Evolutionary conservation across 2,113 vertebrate genomes (phyloP), one percentile per base, ranked within the genome.

Genomic region (Catharus minimus): DNA sequence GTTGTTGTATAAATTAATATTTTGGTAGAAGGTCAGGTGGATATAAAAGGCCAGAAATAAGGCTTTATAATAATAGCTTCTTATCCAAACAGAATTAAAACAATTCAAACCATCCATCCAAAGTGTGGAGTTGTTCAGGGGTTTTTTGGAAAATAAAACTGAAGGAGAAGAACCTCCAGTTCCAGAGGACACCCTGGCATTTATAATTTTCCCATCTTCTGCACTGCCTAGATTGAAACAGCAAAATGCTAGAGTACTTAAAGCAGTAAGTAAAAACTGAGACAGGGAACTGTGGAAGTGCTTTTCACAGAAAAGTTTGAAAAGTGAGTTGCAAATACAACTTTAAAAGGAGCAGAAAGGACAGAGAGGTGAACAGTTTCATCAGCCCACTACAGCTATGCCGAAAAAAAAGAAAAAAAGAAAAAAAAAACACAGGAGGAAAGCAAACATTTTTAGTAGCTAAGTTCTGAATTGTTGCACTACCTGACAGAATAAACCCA

Each of bases 221-320:
- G 67, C 26, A 62, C 8, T 46, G 79, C 49, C 27, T 28, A 33
- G 56, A 33, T 6, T 75, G 23, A 89, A 89, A 50, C 8, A 47
- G 76, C 11, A 49, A 39, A 77, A 67, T 14, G 28, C 19, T 8
- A 28, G 5, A 81, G 71, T 9, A 19, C 62, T 58, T 53, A 39
- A 62, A 84, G n/a, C 19, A 65, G 4, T 2, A 82, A 41, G 9
- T 28, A 27, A 77, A 89, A 82, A 74, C 17, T 13, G 13, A 83
- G 14, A 77, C 1, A 61, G 5, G n/a, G 10, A 81, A 84, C 4
- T 43, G 36, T 75, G 8, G 30, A 89, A 72, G 21, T 0, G 0
- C 19, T 71, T 75, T 71, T 55, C 55, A 60, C 58, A 67, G 20
- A 22, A 9, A 55, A 64, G 57, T n/a, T 16, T 41, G 39, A 30